A percentile compares a stretch with the other conserved stretches of the same genome.
phyloP scores from a whole-genome alignment of 2,888 invertebrate genomes.

The Dione juno region DNA sequence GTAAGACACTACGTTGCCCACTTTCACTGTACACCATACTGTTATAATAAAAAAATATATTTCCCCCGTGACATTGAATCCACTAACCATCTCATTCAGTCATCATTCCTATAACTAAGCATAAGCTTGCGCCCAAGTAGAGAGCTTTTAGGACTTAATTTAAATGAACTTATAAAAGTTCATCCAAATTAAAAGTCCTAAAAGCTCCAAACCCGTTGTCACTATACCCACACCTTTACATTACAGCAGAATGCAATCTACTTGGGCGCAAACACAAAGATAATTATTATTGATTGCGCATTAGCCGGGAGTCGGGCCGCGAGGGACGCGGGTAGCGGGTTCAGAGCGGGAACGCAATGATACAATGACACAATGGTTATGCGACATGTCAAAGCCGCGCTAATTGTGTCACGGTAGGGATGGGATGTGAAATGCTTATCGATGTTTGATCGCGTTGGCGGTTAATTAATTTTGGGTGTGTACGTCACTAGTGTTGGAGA shows the following conservation, averaged over 20 bases:
- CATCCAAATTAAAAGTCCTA: neutral
- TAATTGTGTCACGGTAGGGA: constrained; percentile 58
- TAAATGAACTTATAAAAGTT: too few species aligned
- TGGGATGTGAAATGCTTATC: constrained; percentile 44
- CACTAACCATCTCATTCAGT: too few species aligned
- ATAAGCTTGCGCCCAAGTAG: too few species aligned
- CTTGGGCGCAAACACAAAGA: constrained; percentile 75
- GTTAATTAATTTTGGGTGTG: neutral
- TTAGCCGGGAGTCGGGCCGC: constrained; percentile 57
- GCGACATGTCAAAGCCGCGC: constrained; percentile 66
- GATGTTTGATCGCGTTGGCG: constrained; percentile 21
- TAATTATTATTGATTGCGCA: constrained; percentile 82
- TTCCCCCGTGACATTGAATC: too few species aligned
- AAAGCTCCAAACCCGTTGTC: constrained; percentile 32
- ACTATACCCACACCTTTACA: constrained; percentile 48
- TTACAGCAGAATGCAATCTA: constrained; percentile 69
- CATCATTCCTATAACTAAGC: too few species aligned
- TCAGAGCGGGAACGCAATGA: constrained; percentile 37
- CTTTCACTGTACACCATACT: too few species aligned
- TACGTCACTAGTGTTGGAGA: neutral
- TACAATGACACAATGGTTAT: constrained; percentile 59
- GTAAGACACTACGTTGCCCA: too few species aligned
- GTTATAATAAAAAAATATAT: too few species aligned
- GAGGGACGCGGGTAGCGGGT: constrained; percentile 45
- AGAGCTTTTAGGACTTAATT: too few species aligned